phyloP scores from a whole-genome alignment of 2,888 invertebrate species.

The Carabus problematicus region DNA sequence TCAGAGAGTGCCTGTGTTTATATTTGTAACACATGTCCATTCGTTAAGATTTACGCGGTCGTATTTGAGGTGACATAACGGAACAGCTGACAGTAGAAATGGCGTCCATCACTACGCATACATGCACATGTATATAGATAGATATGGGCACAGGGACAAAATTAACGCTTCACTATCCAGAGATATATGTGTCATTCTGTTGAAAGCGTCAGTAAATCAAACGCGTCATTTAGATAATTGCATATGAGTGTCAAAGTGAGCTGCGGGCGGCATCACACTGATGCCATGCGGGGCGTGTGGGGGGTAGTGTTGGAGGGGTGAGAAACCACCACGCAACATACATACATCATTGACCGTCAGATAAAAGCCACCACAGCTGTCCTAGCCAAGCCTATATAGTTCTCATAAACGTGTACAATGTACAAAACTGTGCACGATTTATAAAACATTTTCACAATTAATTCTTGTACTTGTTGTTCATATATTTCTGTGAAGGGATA shows the following conservation, averaged over 20 bases:
- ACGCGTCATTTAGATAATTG: slow-evolving; percentile 43
- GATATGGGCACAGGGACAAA: slow-evolving; percentile 23
- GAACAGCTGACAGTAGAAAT: no score
- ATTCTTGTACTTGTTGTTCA: no score
- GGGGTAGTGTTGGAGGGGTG: background rate
- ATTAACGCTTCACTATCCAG: slow-evolving; percentile 41
- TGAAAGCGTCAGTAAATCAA: slow-evolving; percentile 43
- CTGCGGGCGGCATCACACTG: slow-evolving; percentile 10
- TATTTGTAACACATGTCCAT: no score
- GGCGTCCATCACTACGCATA: background rate
- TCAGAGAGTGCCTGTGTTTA: no score
- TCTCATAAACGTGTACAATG: no score
- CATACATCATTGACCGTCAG: slow-evolving; percentile 2
- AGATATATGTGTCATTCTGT: slow-evolving; percentile 44
- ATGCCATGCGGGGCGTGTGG: background rate
- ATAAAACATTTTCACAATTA: no score
- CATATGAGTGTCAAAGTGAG: slow-evolving; percentile 42
- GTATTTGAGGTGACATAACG: no score
- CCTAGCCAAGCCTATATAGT: background rate
- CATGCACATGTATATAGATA: background rate
- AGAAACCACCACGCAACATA: slow-evolving; percentile 1
- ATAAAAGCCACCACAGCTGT: slow-evolving; percentile 5
- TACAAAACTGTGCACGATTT: no score
- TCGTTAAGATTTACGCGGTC: no score
- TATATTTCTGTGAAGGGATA: no score